Evolutionary conservation across 2,888 invertebrate genomes (phyloP), one percentile per base, ranked within the genome.

Genomic region (Eupithecia pulchellata): DNA sequence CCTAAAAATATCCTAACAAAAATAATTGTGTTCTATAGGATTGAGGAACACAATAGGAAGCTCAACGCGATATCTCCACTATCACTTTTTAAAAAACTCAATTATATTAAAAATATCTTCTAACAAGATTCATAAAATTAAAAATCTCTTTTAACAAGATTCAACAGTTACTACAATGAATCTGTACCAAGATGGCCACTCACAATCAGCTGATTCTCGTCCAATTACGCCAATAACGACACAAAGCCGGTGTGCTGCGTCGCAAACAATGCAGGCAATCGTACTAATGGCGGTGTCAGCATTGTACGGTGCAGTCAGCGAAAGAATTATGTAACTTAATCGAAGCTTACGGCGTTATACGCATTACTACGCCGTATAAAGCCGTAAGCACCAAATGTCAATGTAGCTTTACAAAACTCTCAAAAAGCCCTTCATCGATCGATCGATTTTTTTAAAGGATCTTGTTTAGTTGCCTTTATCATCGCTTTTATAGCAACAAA

Each of bases 251-350:
- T 64, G 55, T 67, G 42, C 77, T 78, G 78, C 79, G 80, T 76
- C 73, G 78, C 83, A 82, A 84, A 87, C 87, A 87, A 87, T 84
- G 82, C 84, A 79, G 73, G 77, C 85, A 86, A 87, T 87, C 81
- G 77, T 78, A 79, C 84, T 87, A 87, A 87, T 87, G 87, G 84
- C 82, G 75, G 29, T 32, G 60, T 32, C 60, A 60, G 60, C 20
- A 8, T 14, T 30, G 29, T 60, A 60, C 58, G 30, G 17, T 30
- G 2, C 32, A 30, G 58, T 11, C 32, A 17, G 29, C 27, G 17
- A 29, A 17, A 14, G 2, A 57, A 29, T 29, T 57, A 57, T 57
- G 25, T 27, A 14, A 5, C 52, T 11, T 20, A 52, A 9, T 47
- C 42, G n/a, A 17, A 5, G 6, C 47, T 47, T n/a, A 30, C 30